phyloP scores from a whole-genome alignment of 1,140 invertebrate genomes.

The Heliothis virescens region DNA sequence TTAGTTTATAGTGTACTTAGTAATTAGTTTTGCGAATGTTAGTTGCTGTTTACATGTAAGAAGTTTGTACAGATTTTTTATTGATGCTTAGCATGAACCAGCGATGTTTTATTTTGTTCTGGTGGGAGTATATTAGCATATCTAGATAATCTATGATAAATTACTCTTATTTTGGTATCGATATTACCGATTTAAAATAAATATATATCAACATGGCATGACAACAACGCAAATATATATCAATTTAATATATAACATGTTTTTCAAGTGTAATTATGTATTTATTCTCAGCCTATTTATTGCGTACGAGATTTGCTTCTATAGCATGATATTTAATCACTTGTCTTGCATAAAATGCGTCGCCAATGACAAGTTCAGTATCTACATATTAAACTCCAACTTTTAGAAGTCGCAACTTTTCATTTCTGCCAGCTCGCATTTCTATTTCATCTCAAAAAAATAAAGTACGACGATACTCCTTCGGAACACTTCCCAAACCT shows the following conservation, averaged over 20 bases:
- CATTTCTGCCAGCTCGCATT: background rate
- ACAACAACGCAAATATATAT: too few species aligned
- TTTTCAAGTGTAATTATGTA: conserved; percentile 10
- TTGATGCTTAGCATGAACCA: background rate
- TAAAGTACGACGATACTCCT: conserved; percentile 7
- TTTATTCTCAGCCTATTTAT: conserved; percentile 18
- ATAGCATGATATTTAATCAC: conserved; percentile 4
- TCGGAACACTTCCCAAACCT: conserved; percentile 33
- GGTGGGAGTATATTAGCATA: background rate
- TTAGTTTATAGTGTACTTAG: conserved; percentile 31
- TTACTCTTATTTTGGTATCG: too few species aligned
- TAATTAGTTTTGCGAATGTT: conserved; percentile 36
- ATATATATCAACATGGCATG: too few species aligned
- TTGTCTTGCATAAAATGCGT: background rate
- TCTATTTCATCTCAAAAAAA: conserved; percentile 13
- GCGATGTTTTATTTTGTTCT: background rate
- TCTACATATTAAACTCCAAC: background rate
- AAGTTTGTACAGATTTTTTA: background rate
- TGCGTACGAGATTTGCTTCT: conserved; percentile 25
- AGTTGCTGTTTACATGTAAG: background rate
- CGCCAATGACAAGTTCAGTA: background rate
- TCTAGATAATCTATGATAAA: too few species aligned
- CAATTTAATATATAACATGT: too few species aligned
- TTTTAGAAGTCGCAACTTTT: conserved; percentile 3
- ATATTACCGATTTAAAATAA: too few species aligned